A percentile compares a stretch with the other conserved stretches of the same genome.
Evolutionary conservation across 2,888 invertebrate species (phyloP).

Genomic region (Sinopyrophorus schimmeli): DNA sequence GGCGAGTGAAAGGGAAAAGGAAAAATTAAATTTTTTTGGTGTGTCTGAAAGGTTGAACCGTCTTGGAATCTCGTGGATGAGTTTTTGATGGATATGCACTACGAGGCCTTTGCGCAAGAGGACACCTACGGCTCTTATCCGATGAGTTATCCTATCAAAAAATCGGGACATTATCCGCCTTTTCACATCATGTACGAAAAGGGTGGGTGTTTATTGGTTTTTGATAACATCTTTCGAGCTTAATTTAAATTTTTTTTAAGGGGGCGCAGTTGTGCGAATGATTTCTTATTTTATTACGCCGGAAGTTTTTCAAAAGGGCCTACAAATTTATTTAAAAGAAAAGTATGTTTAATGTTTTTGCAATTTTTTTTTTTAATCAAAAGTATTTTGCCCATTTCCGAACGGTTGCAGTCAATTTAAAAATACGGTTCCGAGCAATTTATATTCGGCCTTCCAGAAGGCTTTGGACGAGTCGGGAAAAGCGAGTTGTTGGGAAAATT

Average conservation of each 20-base stretch:
- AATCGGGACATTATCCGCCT: slow-evolving; percentile 12
- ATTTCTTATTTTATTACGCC: slow-evolving; percentile 13
- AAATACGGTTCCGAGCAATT: slow-evolving; percentile 40
- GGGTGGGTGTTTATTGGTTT: too few species aligned
- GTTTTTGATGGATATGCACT: slow-evolving; percentile 52
- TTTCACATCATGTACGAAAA: slow-evolving; percentile 18
- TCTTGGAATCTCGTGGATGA: slow-evolving; percentile 53
- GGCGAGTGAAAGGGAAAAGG: too few species aligned
- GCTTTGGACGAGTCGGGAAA: slow-evolving; percentile 35
- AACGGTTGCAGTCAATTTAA: slow-evolving; percentile 34
- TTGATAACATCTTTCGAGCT: too few species aligned
- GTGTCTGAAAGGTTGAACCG: slow-evolving; percentile 45
- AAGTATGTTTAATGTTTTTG: slow-evolving; percentile 2
- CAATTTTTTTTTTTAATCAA: background rate
- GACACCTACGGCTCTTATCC: background rate
- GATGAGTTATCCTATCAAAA: slow-evolving; percentile 3
- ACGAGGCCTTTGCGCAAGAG: slow-evolving; percentile 42
- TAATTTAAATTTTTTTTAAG: slow-evolving; percentile 5
- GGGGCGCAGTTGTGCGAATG: slow-evolving; percentile 13
- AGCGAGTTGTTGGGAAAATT: slow-evolving; percentile 9
- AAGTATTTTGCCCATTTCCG: slow-evolving; percentile 44
- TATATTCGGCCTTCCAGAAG: slow-evolving; percentile 44
- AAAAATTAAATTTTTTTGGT: too few species aligned
- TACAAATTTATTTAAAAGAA: slow-evolving; percentile 11
- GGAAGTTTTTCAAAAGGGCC: slow-evolving; percentile 11